These are phyloP conservation scores for Sebastes diploproa DNA, from an alignment of 2,797 vertebrate species.

Conservation along the genomic window DNA sequence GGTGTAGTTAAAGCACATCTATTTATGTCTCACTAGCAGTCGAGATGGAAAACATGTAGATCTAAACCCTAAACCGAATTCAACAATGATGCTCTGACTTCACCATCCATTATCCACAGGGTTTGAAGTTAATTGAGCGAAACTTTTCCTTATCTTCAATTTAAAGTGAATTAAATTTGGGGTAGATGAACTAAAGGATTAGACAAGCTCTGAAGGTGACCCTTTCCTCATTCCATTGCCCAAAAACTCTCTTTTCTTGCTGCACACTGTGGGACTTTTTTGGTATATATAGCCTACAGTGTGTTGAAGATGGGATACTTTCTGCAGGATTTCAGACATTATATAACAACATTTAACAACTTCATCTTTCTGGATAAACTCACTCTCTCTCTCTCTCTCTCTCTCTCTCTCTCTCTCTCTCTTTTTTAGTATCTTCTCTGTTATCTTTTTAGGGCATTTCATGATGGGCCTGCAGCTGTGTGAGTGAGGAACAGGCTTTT, in stretches of 20 bases:
- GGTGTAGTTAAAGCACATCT: background rate
- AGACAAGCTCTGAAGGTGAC: conserved; percentile 63
- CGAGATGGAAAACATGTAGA: background rate
- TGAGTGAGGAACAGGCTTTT: background rate
- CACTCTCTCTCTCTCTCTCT: too few relatives aligned
- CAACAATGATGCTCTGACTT: conserved; percentile 31
- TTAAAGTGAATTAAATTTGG: conserved; percentile 59
- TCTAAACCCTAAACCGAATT: conserved; percentile 27
- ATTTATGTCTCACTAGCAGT: conserved; percentile 11
- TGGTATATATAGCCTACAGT: background rate
- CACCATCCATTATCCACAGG: conserved; percentile 43
- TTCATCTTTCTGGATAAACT: conserved; percentile 2
- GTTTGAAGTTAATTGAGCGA: conserved; percentile 55
- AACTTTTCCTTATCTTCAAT: conserved; percentile 57
- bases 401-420: background rate
- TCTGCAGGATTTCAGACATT: background rate
- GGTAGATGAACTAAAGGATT: conserved; percentile 60
- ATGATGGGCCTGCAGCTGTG: background rate
- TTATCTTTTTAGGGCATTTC: background rate
- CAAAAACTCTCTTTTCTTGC: conserved; percentile 18
- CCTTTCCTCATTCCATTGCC: background rate
- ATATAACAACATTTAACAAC: background rate
- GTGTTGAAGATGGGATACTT: background rate
- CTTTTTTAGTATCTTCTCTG: background rate
- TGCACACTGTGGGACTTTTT: background rate